These are phyloP conservation scores for Chrysina gloriosa DNA, from an alignment of 2,888 invertebrate genomes.

Conservation along the genomic window DNA sequence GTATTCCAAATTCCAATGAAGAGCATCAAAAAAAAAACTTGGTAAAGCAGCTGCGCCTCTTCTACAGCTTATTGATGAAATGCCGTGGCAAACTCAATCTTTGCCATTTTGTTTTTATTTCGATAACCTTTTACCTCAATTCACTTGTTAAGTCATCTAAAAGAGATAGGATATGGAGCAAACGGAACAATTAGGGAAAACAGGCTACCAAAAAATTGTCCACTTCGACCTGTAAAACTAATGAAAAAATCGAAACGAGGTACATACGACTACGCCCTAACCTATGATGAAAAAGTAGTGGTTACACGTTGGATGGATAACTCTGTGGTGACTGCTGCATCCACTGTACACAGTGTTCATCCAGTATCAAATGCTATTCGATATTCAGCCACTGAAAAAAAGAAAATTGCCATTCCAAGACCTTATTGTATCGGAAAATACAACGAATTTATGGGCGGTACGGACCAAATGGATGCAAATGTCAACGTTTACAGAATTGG, in stretches of 20 bases:
- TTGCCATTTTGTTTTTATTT: not conserved
- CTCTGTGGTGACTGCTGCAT: constrained; percentile 43
- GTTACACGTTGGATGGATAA: constrained; percentile 45
- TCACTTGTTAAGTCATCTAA: not conserved
- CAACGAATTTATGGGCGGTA: constrained; percentile 43
- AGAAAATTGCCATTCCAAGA: constrained; percentile 11
- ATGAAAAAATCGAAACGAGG: not conserved
- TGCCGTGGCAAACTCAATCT: not conserved
- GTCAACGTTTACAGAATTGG: constrained; percentile 49
- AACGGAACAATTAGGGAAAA: not conserved
- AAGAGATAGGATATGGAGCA: not conserved
- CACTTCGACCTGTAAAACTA: not conserved
- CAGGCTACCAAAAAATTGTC: not conserved
- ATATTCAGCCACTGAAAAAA: constrained; percentile 47
- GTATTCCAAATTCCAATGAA: not conserved
- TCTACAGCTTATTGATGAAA: not conserved
- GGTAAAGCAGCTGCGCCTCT: not conserved
- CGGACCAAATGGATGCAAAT: constrained; percentile 49
- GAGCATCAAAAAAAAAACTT: not conserved
- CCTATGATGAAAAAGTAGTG: not conserved
- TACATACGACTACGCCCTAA: not conserved
- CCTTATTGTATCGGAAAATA: constrained; percentile 43
- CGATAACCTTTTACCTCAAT: not conserved
- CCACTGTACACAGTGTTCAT: constrained; percentile 14
- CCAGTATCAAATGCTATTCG: constrained; percentile 37